Conservation (phyloP, 2,113 vertebrate genomes). For the Pithys albifrons region DNA sequence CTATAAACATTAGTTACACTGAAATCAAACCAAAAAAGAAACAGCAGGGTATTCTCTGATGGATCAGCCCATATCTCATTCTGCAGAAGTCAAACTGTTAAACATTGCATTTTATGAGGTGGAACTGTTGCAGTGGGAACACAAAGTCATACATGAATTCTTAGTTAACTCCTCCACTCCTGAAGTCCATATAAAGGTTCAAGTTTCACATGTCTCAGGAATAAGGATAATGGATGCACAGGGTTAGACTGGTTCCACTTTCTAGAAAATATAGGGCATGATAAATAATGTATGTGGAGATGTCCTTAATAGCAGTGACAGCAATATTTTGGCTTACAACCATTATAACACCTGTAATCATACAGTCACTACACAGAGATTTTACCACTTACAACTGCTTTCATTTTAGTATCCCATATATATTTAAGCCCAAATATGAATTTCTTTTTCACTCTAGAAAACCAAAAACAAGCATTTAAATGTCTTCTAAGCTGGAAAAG, state of each 20-base stretch:
- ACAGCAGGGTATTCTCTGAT: neutral
- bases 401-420: neutral
- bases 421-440: neutral
- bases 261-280: neutral
- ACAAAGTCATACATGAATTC: neutral
- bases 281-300: too few relatives aligned
- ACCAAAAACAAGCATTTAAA: neutral
- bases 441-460: neutral
- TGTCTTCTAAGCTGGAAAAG: neutral
- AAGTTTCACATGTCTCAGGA: neutral
- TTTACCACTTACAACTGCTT: neutral
- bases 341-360: neutral
- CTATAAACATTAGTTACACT: neutral
- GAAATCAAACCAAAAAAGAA: neutral
- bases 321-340: neutral
- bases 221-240: neutral
- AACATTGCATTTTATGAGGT: neutral
- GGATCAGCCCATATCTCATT: neutral
- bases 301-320: neutral
- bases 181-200: neutral
- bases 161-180: rapidly evolving
- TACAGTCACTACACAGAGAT: neutral
- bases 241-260: too few relatives aligned
- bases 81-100: neutral
- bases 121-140: neutral